Conservation (phyloP, 1,140 invertebrate species). For the Zaprionus inermis region DNA sequence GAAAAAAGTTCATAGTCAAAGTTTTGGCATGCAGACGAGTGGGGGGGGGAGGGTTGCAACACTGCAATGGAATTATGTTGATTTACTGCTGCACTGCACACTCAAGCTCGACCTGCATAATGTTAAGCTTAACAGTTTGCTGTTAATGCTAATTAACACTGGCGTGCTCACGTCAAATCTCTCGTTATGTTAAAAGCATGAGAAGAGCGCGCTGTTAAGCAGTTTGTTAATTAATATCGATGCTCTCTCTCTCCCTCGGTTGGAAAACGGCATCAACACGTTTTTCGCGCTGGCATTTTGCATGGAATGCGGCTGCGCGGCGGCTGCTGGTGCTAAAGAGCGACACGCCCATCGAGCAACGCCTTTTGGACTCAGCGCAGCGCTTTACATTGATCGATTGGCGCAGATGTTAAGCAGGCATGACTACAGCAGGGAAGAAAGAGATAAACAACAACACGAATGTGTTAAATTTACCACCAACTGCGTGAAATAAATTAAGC, state of each 20-base stretch:
- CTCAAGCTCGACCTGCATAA: not conserved
- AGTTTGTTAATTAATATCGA: conserved; percentile 8
- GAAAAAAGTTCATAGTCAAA: conserved; percentile 18
- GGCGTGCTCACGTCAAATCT: not conserved
- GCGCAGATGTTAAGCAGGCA: conserved; percentile 42
- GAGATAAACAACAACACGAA: conserved; percentile 26
- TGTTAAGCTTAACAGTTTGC: not conserved
- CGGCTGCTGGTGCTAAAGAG: conserved; percentile 34
- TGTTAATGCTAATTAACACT: conserved; percentile 5
- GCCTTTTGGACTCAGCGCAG: conserved; percentile 29
- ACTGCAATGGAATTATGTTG: not conserved
- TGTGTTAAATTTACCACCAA: conserved; percentile 76
- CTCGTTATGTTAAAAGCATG: not conserved
- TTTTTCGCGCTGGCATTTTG: conserved; percentile 9
- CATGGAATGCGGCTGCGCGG: conserved; percentile 13
- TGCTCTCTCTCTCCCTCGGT: not conserved
- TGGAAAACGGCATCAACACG: not conserved
- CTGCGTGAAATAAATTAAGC: conserved; percentile 76
- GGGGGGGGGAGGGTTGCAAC: not conserved
- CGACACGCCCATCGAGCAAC: conserved; percentile 35
- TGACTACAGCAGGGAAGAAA: conserved; percentile 45
- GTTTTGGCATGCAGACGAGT: not conserved
- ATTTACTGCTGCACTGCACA: not conserved
- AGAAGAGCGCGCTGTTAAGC: not conserved
- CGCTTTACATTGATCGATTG: conserved; percentile 59